These are phyloP conservation scores for Aethina tumida DNA, from an alignment of 1,140 invertebrate genomes.

Conservation along the genomic window DNA sequence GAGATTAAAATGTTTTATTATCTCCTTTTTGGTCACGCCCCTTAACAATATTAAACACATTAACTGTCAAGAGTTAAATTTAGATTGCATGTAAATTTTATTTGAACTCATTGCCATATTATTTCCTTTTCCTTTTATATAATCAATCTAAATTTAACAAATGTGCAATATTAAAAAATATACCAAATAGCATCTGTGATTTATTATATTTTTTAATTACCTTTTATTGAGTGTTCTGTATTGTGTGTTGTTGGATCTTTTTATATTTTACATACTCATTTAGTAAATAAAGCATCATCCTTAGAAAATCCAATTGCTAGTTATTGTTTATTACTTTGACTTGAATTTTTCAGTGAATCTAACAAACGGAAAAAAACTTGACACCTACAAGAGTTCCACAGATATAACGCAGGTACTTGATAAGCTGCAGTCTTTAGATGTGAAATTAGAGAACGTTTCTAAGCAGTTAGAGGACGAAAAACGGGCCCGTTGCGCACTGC, in stretches of 20 bases:
- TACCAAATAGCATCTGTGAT: too few species aligned
- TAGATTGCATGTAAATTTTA: too few species aligned
- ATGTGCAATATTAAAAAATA: background rate
- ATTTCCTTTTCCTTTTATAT: too few species aligned
- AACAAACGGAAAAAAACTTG: constrained; percentile 17
- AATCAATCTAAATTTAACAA: constrained; percentile 7
- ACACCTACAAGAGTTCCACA: constrained; percentile 20
- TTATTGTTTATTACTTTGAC: constrained; percentile 4
- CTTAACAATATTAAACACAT: too few species aligned
- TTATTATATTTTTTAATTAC: too few species aligned
- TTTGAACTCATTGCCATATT: too few species aligned
- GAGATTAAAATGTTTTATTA: too few species aligned
- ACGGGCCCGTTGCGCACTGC: constrained; percentile 27
- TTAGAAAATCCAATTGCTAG: background rate
- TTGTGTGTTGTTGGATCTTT: constrained; percentile 2
- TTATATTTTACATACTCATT: constrained; percentile 1
- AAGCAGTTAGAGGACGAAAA: constrained; percentile 31
- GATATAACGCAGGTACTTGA: constrained; percentile 19
- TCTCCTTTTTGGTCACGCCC: too few species aligned
- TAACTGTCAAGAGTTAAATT: too few species aligned
- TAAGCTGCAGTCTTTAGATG: constrained; percentile 28
- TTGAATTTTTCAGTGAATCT: constrained; percentile 22
- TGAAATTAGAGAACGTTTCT: constrained; percentile 25
- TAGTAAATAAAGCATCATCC: constrained; percentile 3
- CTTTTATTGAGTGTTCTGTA: constrained; percentile 3